These are phyloP conservation scores for Orthosia gothica DNA, from an alignment of 2,888 invertebrate species.

Conservation along the genomic window DNA sequence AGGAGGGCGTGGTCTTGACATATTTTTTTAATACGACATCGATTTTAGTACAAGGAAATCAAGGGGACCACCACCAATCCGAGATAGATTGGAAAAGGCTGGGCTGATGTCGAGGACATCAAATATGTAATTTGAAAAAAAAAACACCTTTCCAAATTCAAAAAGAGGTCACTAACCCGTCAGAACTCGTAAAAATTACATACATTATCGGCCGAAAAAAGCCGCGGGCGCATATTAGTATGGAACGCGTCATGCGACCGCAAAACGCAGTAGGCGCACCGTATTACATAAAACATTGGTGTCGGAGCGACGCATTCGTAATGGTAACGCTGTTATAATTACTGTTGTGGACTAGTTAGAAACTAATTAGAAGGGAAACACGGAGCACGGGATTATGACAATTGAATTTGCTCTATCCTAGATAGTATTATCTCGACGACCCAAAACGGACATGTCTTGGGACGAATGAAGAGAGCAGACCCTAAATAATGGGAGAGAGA, in stretches of 20 bases:
- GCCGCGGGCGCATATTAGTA: constrained; percentile 50
- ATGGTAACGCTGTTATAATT: constrained; percentile 69
- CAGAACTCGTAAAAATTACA: constrained; percentile 34
- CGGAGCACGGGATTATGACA: constrained; percentile 1
- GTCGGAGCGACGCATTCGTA: constrained; percentile 67
- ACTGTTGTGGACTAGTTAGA: constrained; percentile 70
- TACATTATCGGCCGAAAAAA: constrained; percentile 39
- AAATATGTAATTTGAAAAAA: neutral
- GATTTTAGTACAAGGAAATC: neutral
- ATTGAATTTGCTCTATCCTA: neutral
- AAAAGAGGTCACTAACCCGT: constrained; percentile 35
- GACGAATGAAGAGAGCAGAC: neutral
- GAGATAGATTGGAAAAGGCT: neutral
- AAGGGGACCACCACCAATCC: no score
- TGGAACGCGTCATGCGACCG: constrained; percentile 65
- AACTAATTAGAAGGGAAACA: constrained; percentile 45
- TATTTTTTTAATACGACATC: neutral
- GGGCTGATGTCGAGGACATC: neutral
- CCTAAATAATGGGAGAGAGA: neutral
- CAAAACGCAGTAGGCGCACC: constrained; percentile 66
- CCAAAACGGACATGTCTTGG: neutral
- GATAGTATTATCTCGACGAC: no score
- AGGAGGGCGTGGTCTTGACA: constrained; percentile 19
- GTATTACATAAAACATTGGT: constrained; percentile 73
- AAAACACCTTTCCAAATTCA: constrained; percentile 17